These are phyloP conservation scores for Scomber colias DNA, from an alignment of 2,113 vertebrate species.

Conservation along the genomic window DNA sequence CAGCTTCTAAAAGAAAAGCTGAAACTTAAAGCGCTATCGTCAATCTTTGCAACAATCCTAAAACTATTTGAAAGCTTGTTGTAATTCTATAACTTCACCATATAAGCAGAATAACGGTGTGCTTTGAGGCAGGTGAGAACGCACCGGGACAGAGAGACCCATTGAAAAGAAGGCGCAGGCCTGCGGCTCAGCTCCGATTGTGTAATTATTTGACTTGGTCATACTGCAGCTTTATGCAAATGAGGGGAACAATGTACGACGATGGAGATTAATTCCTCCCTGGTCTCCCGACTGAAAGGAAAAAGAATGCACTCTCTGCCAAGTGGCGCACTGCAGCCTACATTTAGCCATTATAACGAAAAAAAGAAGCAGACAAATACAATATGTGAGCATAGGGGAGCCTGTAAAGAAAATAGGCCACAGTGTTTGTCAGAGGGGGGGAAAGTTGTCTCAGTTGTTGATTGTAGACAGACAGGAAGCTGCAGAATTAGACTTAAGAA, in stretches of 20 bases:
- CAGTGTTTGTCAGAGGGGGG: background rate
- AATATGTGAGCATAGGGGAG: slow-evolving; percentile 10
- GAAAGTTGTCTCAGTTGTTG: slow-evolving; percentile 16
- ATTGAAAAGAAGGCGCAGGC: slow-evolving; percentile 77
- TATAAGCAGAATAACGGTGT: slow-evolving; percentile 66
- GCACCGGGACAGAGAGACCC: slow-evolving; percentile 64
- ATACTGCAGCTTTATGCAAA: slow-evolving; percentile 98
- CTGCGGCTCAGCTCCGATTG: slow-evolving; percentile 82
- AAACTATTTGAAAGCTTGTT: background rate
- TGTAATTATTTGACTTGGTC: slow-evolving; percentile 94
- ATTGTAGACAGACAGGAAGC: background rate
- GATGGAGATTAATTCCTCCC: slow-evolving; percentile 87
- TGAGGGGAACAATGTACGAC: slow-evolving; percentile 88
- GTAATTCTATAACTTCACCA: slow-evolving; percentile 4
- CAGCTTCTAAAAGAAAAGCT: background rate
- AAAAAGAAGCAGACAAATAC: slow-evolving; percentile 26
- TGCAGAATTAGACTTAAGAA: background rate
- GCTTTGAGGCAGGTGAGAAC: slow-evolving; percentile 75
- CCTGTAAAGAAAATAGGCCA: background rate
- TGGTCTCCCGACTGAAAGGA: slow-evolving; percentile 86
- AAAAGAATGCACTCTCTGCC: slow-evolving; percentile 82
- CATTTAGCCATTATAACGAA: slow-evolving; percentile 48
- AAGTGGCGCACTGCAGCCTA: slow-evolving; percentile 78
- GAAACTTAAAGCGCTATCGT: background rate
- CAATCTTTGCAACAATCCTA: fast-evolving